Conservation (phyloP, 2,888 invertebrate genomes). For the Cerastoderma edule region DNA sequence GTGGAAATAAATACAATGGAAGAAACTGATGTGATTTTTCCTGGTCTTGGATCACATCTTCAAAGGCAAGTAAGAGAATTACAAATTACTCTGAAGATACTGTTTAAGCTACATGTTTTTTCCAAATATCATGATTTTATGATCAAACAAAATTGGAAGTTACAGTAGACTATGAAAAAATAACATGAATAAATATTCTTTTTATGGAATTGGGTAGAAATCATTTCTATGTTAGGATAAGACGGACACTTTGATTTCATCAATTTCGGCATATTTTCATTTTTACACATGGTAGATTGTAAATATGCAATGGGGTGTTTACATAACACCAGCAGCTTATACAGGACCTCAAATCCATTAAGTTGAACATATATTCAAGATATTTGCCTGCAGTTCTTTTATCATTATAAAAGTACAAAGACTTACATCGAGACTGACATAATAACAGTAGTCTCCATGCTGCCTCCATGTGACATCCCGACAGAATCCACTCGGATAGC, state of each 20-base stretch:
- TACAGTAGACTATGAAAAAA: too few species aligned
- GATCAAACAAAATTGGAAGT: too few species aligned
- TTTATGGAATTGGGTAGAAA: too few species aligned
- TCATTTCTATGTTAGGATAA: too few species aligned
- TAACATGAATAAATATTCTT: too few species aligned
- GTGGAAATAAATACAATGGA: not conserved
- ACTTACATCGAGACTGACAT: constrained; percentile 39
- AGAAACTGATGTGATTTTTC: not conserved
- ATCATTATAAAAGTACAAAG: not conserved
- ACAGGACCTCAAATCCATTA: not conserved
- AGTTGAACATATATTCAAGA: not conserved
- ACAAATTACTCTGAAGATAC: not conserved
- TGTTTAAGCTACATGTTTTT: not conserved
- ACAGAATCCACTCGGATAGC: constrained; percentile 53
- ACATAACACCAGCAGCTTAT: not conserved
- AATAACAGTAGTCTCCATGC: constrained; percentile 60
- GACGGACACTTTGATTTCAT: not conserved
- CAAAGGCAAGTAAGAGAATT: not conserved
- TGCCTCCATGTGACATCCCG: constrained; percentile 50
- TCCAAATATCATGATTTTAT: too few species aligned
- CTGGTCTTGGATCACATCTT: not conserved
- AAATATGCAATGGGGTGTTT: not conserved
- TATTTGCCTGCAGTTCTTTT: not conserved
- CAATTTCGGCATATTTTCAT: not conserved
- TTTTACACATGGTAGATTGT: not conserved